These are phyloP conservation scores for Streblospio benedicti DNA, from an alignment of 1,140 invertebrate genomes.

Conservation along the genomic window DNA sequence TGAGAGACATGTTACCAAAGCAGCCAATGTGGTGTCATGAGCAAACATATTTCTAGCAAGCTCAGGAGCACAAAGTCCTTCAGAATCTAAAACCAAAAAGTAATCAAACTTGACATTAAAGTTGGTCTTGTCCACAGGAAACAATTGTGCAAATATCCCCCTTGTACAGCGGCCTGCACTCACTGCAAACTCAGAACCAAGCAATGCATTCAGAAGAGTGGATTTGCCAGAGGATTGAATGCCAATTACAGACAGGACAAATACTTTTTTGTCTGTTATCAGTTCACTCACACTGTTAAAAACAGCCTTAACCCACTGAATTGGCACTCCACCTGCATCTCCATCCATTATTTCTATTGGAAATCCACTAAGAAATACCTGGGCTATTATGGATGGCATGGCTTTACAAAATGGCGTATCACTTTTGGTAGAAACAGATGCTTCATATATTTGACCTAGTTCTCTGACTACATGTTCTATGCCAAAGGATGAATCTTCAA, in stretches of 20 bases:
- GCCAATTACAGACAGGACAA: constrained; percentile 10
- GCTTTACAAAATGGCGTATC: no score
- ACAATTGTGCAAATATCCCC: constrained; percentile 5
- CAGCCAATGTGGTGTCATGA: no score
- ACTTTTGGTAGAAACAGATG: no score
- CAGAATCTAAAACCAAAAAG: no score
- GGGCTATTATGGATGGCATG: neutral
- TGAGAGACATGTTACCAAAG: no score
- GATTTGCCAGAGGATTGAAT: constrained; percentile 14
- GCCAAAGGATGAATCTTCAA: no score
- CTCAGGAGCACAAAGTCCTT: no score
- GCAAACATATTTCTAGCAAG: no score
- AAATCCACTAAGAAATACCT: neutral
- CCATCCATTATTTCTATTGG: constrained; percentile 7
- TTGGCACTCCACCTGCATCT: neutral
- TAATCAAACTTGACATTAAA: no score
- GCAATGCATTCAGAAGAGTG: constrained; percentile 11
- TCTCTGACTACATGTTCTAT: no score
- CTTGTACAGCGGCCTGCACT: constrained; percentile 16
- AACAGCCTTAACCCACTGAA: neutral
- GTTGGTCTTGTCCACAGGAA: neutral
- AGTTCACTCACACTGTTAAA: neutral
- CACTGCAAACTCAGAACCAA: constrained; percentile 13
- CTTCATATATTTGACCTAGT: no score
- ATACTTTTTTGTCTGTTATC: neutral